phyloP scores from a whole-genome alignment of 2,888 invertebrate genomes.

The Crocallis elinguaria region DNA sequence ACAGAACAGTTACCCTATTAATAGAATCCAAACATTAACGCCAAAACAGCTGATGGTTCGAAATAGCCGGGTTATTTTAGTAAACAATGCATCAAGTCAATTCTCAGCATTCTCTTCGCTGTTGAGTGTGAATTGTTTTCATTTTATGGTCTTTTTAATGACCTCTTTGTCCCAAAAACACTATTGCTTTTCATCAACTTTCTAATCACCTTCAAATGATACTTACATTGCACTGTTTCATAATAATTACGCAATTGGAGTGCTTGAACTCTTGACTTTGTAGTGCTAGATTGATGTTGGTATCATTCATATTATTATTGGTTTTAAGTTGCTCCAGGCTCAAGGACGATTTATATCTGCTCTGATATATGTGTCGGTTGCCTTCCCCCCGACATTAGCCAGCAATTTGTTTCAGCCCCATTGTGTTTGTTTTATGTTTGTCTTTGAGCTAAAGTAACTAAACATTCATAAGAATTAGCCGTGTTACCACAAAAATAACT shows the following conservation, averaged over 20 bases:
- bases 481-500: too few species aligned
- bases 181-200: too few species aligned
- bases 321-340: background rate
- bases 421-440: background rate
- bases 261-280: too few species aligned
- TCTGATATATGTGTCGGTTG: background rate
- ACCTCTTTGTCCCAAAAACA: too few species aligned
- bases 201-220: too few species aligned
- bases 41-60: constrained; percentile 14
- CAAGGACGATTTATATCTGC: background rate
- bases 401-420: constrained; percentile 4
- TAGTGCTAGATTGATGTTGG: too few species aligned
- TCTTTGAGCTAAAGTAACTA: background rate
- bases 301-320: too few species aligned
- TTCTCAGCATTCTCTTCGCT: background rate
- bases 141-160: too few species aligned
- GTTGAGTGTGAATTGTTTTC: background rate
- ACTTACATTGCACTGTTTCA: too few species aligned
- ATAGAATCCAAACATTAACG: constrained; percentile 13
- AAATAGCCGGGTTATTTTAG: constrained; percentile 3
- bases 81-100: background rate
- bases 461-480: too few species aligned
- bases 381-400: background rate
- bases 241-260: too few species aligned
- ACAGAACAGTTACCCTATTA: constrained; percentile 10